A percentile compares a stretch with the other conserved stretches of the same genome.
These are phyloP conservation scores for Andrena bicolor DNA, from an alignment of 2,888 invertebrate species.

Conservation along the genomic window DNA sequence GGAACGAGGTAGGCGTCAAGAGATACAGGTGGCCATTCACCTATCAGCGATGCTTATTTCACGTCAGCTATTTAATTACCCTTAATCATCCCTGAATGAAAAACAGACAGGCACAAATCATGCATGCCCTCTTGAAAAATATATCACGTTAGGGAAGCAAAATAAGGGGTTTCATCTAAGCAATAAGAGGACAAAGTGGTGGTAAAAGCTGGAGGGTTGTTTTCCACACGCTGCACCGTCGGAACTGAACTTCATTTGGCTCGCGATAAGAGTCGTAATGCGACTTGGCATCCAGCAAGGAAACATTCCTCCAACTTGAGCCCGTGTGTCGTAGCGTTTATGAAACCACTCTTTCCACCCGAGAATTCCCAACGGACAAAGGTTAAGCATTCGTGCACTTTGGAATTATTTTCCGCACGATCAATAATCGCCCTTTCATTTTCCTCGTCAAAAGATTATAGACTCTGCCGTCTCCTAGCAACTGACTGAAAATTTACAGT, in stretches of 20 bases:
- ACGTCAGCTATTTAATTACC: neutral
- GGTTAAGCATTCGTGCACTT: constrained; percentile 22
- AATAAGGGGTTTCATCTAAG: neutral
- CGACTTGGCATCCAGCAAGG: constrained; percentile 48
- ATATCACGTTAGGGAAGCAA: neutral
- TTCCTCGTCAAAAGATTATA: neutral
- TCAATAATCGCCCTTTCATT: neutral
- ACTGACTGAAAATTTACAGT: neutral
- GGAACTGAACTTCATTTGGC: constrained; percentile 56
- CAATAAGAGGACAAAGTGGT: neutral
- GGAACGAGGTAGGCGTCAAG: neutral
- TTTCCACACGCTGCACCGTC: constrained; percentile 26
- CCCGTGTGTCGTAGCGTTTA: constrained; percentile 32
- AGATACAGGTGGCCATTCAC: no score
- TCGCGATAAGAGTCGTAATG: constrained; percentile 42
- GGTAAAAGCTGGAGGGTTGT: constrained; percentile 26
- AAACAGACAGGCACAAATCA: neutral
- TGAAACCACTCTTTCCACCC: constrained; percentile 31
- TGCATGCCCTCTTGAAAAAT: no score
- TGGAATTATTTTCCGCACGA: neutral
- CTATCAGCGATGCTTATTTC: no score
- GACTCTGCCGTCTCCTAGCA: neutral
- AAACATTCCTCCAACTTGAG: constrained; percentile 41
- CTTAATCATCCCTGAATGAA: neutral
- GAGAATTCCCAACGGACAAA: neutral